Base-by-base conservation (phyloP, 37 sponge, comb jelly and placozoan genomes). In the Tethya wilhelma region DNA sequence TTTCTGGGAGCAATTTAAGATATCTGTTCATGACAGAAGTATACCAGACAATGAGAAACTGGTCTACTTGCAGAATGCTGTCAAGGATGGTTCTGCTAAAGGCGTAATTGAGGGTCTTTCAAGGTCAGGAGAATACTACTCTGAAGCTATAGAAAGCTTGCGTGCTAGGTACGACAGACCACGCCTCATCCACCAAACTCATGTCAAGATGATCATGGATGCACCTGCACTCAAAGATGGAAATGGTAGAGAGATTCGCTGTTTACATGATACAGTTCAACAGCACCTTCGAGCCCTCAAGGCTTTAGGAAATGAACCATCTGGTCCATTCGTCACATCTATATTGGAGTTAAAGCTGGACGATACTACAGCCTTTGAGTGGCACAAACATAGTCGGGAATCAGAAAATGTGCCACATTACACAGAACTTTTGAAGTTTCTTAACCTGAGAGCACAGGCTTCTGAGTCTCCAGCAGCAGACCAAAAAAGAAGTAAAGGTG, bases 241-340 rank as follows among this genome's bases (percentile, higher is more conserved):
- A 12, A 73, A 17, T 32, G 74, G 74, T 38, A 73, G 31, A 73
- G 74, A 56, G 34, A 32, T 73, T 56, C 58, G 74, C 23, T 32
- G 36, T 23, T 38, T 73, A 14, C 74, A 73, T 56, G 74, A 73
- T 36, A 32, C 33, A 23, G 74, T 56, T 22, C 56, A 46, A 22
- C 74, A 73, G 57, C 74, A 73, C 20, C 74, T 73, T 38, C 56
- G 74, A 33, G 74, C 74, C 22, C 57, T 73, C 25, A 73, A 73
- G 57, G 28, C 74, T 31, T 34, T 73, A 58, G 58, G 33, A 14
- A 34, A 73, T 56, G 74, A 73, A 12, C 74, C 74, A 70, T 70
- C 71, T 22, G 71, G 71, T 41, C 71, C 71, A 32, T 70, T 70
- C 37, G 38, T 49, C 36, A 49, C 74, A 46, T 73, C 58, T 32